A percentile compares a stretch with the other conserved stretches of the same genome.
Conservation (phyloP, 2,888 invertebrate species). For the Lasius platythorax region DNA sequence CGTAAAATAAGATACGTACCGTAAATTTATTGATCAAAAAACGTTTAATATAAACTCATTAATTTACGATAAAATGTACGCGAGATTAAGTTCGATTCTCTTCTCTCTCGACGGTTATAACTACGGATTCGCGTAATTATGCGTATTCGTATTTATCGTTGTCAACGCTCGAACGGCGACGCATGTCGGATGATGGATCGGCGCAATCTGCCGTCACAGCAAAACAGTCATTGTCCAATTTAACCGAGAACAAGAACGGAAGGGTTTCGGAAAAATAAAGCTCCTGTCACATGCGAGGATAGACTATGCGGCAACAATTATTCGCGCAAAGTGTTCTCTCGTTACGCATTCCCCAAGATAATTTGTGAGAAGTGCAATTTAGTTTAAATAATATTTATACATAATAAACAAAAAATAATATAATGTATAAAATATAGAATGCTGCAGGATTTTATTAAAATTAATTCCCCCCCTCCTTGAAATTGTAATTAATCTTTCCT, state of each 20-base stretch:
- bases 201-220: constrained; percentile 55
- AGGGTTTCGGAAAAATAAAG: constrained; percentile 31
- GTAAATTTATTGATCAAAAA: background rate
- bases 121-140: constrained; percentile 19
- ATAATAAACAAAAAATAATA: constrained; percentile 9
- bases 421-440: background rate
- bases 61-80: background rate
- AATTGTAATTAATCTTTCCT: constrained; percentile 7
- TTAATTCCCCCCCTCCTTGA: background rate
- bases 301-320: constrained; percentile 73
- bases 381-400: constrained; percentile 12
- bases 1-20: too few species aligned
- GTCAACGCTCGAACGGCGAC: constrained; percentile 5
- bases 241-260: constrained; percentile 43
- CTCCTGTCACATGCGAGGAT: constrained; percentile 36
- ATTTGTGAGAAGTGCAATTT: background rate
- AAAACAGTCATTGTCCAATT: constrained; percentile 68
- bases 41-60: background rate
- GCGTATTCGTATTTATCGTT: background rate
- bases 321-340: constrained; percentile 73
- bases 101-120: background rate
- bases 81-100: background rate
- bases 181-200: constrained; percentile 35
- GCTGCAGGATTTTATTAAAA: background rate
- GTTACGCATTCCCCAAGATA: constrained; percentile 40